Base-by-base conservation (phyloP, 2,888 invertebrate genomes). In the Cyaniris semiargus region DNA sequence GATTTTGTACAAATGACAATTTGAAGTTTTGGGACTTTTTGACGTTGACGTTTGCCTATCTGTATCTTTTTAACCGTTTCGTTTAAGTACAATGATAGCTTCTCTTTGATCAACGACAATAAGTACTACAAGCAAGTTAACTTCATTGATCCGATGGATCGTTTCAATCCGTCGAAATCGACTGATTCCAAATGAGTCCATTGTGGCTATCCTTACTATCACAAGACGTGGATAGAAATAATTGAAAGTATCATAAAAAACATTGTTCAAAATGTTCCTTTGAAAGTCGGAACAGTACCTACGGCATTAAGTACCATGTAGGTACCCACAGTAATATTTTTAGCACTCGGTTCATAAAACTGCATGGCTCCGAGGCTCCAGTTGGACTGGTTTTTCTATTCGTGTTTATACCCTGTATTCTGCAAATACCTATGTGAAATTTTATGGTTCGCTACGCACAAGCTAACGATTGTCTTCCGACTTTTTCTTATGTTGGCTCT, bases 371-470 rank as follows among this genome's bases (percentile, higher is more conserved):
- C 60, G 60, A 60, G 60, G 23, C 60, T 21, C 60, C 21, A 23
- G 60, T 60, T 23, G 2, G 23, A 23, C 23, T 23, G 21, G 60
- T 60, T 60, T 23, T 60, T 60, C 60, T 60, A 60, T 60, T 60
- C 23, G 60, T 60, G n/a, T 21, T 23, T 21, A 60, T 60, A 58
- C 10, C 4, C 8, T 66, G 23, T 23, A 66, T 66, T 66, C 60
- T 66, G 13, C 60, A 66, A 60, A 60, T 23, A 66, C 23, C 21
- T 48, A 74, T 48, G 23, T 21, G 23, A 72, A 72, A 44, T 72
- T 72, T 44, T 66, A 66, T 66, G 66, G 66, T 72, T 72, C 23
- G 38, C 44, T 23, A 48, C 48, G 48, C 74, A 74, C 74, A 74
- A 27, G 18, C 74, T 15, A 74, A 53, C 44, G 23, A 74, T 74